Conservation (phyloP, 2,797 vertebrate species). For the Sardinella longiceps region DNA sequence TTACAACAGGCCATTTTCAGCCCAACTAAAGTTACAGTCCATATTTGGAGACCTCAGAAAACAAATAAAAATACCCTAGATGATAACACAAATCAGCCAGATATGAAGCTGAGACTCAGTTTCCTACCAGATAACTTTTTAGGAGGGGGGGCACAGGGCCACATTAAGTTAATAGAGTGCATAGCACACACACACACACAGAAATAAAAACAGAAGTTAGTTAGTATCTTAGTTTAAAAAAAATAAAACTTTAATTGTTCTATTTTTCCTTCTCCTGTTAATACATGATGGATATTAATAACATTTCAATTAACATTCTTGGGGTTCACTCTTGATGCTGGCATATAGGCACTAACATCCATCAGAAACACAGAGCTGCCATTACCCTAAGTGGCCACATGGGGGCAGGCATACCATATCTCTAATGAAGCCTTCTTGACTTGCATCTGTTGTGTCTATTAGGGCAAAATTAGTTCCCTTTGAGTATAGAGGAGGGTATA, state of each 20-base stretch:
- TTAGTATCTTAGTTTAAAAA: not conserved
- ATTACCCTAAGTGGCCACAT: not conserved
- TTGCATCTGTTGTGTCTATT: not conserved
- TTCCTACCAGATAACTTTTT: too few relatives aligned
- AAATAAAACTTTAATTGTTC: not conserved
- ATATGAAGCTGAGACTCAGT: too few relatives aligned
- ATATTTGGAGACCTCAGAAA: too few relatives aligned
- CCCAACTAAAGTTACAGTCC: too few relatives aligned
- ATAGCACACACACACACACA: not conserved
- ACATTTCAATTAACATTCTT: not conserved
- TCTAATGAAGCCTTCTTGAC: not conserved
- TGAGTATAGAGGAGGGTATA: too few relatives aligned
- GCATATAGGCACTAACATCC: not conserved
- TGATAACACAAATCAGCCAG: too few relatives aligned
- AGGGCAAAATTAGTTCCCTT: not conserved
- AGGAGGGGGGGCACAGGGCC: too few relatives aligned
- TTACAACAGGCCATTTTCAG: too few relatives aligned
- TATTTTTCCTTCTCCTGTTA: not conserved
- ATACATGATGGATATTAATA: too few relatives aligned
- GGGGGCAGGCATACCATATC: not conserved
- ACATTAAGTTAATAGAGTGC: not conserved
- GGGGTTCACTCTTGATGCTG: not conserved
- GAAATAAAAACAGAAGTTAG: not conserved
- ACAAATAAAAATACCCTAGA: too few relatives aligned
- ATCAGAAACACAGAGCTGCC: not conserved